Base-by-base conservation (phyloP, 2,888 invertebrate genomes). In the Fragum fragum region DNA sequence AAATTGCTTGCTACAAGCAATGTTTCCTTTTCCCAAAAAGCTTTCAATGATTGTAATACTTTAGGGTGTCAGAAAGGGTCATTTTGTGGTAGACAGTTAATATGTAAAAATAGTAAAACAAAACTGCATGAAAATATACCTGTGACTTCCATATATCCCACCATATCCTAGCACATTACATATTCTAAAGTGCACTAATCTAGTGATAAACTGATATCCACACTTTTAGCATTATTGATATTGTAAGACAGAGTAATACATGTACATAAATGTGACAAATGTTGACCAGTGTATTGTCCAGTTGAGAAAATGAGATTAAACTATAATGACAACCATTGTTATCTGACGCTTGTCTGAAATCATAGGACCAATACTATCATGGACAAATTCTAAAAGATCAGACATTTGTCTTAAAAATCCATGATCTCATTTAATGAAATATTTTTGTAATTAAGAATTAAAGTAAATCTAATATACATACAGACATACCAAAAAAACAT, bases 281-380 rank as follows among this genome's bases (percentile, higher is more conserved):
- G 21, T 57, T 6, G 57, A 57, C 26, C 2, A 57, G 57, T 26
- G 57, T 57, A 57, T 57, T 57, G 57, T 57, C 57, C 57, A 57
- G 18, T 18, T n/a, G n/a, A 57, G 57, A 57, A 52, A 57, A 26
- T 57, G 23, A n/a, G 57, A 57, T 57, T 57, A 47, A 1, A 47
- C 47, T 47, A 47, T 47, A 47, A 47, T 47, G 47, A 47, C 47
- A 47, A 47, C 18, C 47, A 47, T 47, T 47, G 47, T 47, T 47
- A 14, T 47, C 47, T 47, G 47, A 47, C 16, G 7, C 47, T 47
- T 47, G 32, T 14, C 47, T 14, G 14, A 47, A 47, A 9, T 47
- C 7, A n/a, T 6, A 9, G 3, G 32, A 36, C 32, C 32, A 36
- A 6, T 3, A 36, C 9, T 36, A 9, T 36, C 32, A 36, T n/a